Conservation (phyloP, 1,140 invertebrate genomes). For the Episyrphus balteatus region DNA sequence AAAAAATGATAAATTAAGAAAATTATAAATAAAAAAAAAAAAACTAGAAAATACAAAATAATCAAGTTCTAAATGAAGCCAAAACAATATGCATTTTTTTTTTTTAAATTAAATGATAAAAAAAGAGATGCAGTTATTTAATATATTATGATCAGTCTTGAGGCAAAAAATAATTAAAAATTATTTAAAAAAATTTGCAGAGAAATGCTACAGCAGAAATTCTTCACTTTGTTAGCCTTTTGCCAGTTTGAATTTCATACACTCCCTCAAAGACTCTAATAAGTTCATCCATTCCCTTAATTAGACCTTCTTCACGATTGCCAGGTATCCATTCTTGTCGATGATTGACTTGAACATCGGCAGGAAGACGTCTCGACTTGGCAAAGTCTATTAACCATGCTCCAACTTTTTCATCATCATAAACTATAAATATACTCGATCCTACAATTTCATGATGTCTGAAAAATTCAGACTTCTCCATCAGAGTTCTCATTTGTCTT, state of each 20-base stretch:
- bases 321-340: constrained; percentile 70
- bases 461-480: constrained; percentile 83
- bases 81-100: no score
- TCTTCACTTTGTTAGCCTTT: no score
- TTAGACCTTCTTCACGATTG: constrained; percentile 91
- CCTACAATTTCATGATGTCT: constrained; percentile 86
- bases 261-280: constrained; percentile 40
- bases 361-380: constrained; percentile 70
- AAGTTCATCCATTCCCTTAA: constrained; percentile 81
- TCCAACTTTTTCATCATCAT: constrained; percentile 73
- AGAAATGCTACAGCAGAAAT: no score
- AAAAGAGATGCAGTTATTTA: no score
- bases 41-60: no score
- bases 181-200: no score
- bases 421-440: constrained; percentile 87
- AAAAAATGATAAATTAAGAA: no score
- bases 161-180: no score
- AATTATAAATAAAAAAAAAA: no score
- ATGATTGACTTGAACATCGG: constrained; percentile 60
- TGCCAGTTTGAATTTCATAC: constrained; percentile 8
- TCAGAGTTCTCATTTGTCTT: constrained; percentile 60
- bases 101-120: no score
- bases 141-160: no score
- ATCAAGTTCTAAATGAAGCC: no score
- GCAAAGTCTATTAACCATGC: constrained; percentile 96